Conservation (phyloP, 2,113 vertebrate species). For the Setophaga coronata region DNA sequence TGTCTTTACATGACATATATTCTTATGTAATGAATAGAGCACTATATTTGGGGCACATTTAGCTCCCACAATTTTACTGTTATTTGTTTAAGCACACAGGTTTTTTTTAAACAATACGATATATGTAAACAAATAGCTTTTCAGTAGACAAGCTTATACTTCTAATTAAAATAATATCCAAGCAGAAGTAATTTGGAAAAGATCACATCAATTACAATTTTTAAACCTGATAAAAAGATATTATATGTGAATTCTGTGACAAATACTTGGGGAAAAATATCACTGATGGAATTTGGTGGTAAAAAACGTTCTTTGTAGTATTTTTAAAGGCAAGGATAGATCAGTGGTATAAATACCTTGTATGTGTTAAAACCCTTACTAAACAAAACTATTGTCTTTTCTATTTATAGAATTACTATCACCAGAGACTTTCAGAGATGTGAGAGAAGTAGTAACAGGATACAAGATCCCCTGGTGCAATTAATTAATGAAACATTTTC, state of each 20-base stretch:
- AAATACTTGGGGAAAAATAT: not conserved
- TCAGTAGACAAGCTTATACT: not conserved
- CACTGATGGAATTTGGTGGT: not conserved
- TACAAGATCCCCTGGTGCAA: not conserved
- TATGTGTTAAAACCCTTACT: not conserved
- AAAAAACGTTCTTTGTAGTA: not conserved
- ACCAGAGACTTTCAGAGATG: not conserved
- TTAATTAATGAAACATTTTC: not conserved
- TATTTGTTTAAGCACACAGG: not conserved
- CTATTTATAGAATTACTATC: not conserved
- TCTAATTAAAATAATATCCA: not conserved
- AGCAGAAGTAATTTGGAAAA: not conserved
- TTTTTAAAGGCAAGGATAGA: not conserved
- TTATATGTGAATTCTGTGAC: not conserved
- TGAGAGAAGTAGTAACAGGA: not conserved
- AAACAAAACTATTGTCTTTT: not conserved
- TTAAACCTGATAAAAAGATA: not conserved
- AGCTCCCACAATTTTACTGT: not conserved
- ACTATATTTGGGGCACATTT: not conserved
- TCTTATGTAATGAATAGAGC: not conserved
- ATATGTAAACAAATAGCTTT: not conserved
- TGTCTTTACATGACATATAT: not conserved
- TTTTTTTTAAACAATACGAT: not conserved
- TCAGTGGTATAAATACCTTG: not conserved
- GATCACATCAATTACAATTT: not conserved